Base-by-base conservation (phyloP, 2,113 vertebrate species). In the Cyprichromis sp. region DNA sequence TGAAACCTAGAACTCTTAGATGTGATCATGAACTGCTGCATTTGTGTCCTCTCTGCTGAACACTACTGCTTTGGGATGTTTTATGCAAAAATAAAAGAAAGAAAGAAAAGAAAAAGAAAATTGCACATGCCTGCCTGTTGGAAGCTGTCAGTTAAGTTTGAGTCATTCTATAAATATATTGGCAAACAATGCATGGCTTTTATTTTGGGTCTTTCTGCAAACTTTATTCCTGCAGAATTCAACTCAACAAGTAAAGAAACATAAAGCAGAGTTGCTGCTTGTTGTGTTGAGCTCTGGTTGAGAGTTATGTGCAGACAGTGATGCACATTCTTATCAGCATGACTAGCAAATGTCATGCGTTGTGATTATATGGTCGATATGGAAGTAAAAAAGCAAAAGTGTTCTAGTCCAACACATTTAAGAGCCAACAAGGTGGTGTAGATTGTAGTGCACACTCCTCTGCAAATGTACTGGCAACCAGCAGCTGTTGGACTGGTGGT, bases 1-100 rank as follows among this genome's bases (percentile, higher is more conserved):
- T 79, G 87, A 93, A 91, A 92, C 84, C 84, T 89, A 89, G 82
- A 85, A 53, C 89, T 40, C 42, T 57, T 81, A 85, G 89, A 88
- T 91, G 91, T 91, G 68, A 91, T 84, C 47, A 73, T 53, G 54
- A 85, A 34, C 52, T n/a, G 11, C 68, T 47, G 84, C 82, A 87
- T 87, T 53, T 83, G 86, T 89, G 71, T 91, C 87, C 71, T 90
- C 79, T 86, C n/a, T 84, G 78, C 79, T 80, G 82, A 90, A 90
- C 84, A 87, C 42, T 4, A 3, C 17, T 29, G 6, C 59, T 54
- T 53, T 42, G 68, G 71, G 21, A 81, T 45, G 73, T 79, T 90
- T 87, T 52, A 81, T 84, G 79, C 57, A 50, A 54, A 40, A 19
- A 61, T n/a, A 19, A 29, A 16, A 29, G 12, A 68, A 68, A 24